These are phyloP conservation scores for Bombyx mandarina DNA, from an alignment of 1,140 invertebrate genomes.

Conservation along the genomic window DNA sequence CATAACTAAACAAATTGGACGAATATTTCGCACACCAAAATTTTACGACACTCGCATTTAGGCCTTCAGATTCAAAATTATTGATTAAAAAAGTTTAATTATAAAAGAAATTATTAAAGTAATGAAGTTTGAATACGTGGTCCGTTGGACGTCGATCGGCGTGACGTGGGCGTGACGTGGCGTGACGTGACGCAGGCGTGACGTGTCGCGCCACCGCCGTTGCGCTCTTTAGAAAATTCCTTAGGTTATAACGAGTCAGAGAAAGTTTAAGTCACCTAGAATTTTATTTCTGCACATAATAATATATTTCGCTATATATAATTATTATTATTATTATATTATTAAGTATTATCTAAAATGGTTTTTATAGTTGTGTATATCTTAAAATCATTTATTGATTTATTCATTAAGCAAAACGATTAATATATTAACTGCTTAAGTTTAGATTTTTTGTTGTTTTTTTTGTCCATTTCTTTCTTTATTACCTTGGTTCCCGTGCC, in stretches of 20 bases:
- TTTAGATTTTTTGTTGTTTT: conserved; percentile 66
- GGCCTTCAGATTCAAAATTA: conserved; percentile 74
- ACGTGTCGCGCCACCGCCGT: conserved; percentile 23
- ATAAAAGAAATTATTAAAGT: conserved; percentile 59
- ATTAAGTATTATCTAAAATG: conserved; percentile 69
- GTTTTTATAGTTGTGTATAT: conserved; percentile 71
- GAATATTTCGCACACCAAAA: conserved; percentile 69
- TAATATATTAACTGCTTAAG: conserved; percentile 71
- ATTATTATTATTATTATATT: conserved; percentile 70
- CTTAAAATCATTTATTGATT: conserved; percentile 70
- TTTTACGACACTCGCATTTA: conserved; percentile 73
- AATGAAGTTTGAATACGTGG: conserved; percentile 52
- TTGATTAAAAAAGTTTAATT: conserved; percentile 50
- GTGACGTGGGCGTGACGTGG: conserved; percentile 46
- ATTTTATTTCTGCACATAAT: conserved; percentile 75
- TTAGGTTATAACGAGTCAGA: conserved; percentile 66
- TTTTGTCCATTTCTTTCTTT: conserved; percentile 42
- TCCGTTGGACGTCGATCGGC: conserved; percentile 48
- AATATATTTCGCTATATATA: conserved; percentile 74
- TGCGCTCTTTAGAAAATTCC: conserved; percentile 65
- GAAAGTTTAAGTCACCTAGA: conserved; percentile 76
- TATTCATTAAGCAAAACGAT: conserved; percentile 68
- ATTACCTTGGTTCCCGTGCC: conserved; percentile 32
- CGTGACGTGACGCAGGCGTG: conserved; percentile 26
- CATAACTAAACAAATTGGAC: conserved; percentile 58